Conservation (phyloP, 2,888 invertebrate genomes). For the Parthenolecanium corni region DNA sequence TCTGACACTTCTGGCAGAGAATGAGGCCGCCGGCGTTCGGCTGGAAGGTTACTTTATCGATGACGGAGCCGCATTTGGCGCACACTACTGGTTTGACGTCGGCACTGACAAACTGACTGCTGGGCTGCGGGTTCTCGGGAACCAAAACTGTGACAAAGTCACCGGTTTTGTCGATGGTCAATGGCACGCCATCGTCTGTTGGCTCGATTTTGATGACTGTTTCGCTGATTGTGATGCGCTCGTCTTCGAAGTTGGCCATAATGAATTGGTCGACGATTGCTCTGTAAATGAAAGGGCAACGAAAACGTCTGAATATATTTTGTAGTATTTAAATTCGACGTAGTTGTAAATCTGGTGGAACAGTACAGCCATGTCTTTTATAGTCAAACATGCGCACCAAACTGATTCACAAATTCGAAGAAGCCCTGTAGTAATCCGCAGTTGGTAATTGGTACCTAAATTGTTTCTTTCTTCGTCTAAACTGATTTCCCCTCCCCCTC, state of each 20-base stretch:
- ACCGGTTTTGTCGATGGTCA: not conserved
- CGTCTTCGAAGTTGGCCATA: not conserved
- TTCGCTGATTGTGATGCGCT: constrained; percentile 11
- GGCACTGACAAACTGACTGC: not conserved
- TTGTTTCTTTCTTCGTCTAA: too few relatives aligned
- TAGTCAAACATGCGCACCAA: not conserved
- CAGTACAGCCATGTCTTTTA: not conserved
- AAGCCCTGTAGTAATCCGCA: too few relatives aligned
- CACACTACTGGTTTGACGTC: constrained; percentile 11
- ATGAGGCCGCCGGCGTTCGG: not conserved
- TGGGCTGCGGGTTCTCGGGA: too few relatives aligned
- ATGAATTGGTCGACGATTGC: too few relatives aligned
- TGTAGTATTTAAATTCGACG: not conserved
- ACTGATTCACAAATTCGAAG: not conserved
- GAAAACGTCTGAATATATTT: not conserved
- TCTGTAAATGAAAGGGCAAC: not conserved
- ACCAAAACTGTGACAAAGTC: constrained; percentile 16
- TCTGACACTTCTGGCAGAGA: not conserved
- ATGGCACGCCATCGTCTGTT: not conserved
- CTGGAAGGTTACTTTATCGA: not conserved
- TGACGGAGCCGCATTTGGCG: not conserved
- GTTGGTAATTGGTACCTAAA: too few relatives aligned
- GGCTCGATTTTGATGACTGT: constrained; percentile 21
- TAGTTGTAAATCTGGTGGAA: too few relatives aligned
- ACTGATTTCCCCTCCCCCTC: too few relatives aligned